Conservation (phyloP, 1,140 invertebrate genomes). For the Heterodera schachtii region DNA sequence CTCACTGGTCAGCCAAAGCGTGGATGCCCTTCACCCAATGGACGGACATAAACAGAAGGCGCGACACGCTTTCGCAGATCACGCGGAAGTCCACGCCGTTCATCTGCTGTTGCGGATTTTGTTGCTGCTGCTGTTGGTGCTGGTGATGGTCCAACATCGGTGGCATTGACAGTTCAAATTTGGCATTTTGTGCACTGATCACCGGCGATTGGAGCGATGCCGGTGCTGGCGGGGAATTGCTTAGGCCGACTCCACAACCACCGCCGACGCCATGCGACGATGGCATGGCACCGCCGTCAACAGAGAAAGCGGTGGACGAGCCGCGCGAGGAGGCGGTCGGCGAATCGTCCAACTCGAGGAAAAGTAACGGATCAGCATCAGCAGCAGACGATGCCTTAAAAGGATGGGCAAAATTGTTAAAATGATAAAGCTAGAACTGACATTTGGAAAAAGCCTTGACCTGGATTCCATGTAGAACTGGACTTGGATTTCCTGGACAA, state of each 20-base stretch:
- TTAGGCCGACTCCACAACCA: too few relatives aligned
- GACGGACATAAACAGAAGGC: slow-evolving; percentile 83
- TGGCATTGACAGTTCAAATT: slow-evolving; percentile 81
- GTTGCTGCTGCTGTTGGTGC: slow-evolving; percentile 68
- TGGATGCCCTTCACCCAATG: slow-evolving; percentile 83
- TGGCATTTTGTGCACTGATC: slow-evolving; percentile 65
- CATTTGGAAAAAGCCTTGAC: too few relatives aligned
- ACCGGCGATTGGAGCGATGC: slow-evolving; percentile 13
- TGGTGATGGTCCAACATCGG: slow-evolving; percentile 76
- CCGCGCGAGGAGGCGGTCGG: slow-evolving; percentile 16
- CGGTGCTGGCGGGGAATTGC: neutral
- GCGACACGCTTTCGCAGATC: slow-evolving; percentile 86
- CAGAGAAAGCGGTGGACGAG: slow-evolving; percentile 10
- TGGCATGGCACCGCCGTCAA: neutral
- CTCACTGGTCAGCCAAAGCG: slow-evolving; percentile 67
- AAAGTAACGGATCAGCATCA: slow-evolving; percentile 22
- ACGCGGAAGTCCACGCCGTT: slow-evolving; percentile 72
- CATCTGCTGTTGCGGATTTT: neutral
- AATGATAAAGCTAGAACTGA: too few relatives aligned
- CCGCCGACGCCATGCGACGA: neutral
- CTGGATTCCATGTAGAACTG: too few relatives aligned
- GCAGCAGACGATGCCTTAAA: neutral
- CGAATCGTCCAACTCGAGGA: slow-evolving; percentile 24
- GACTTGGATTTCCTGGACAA: too few relatives aligned
- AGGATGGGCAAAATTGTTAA: too few relatives aligned